Percentiles rank a stretch among this genome's conserved stretches.
These are phyloP conservation scores for Pandemis corylana DNA, from an alignment of 2,888 invertebrate genomes.

Conservation along the genomic window DNA sequence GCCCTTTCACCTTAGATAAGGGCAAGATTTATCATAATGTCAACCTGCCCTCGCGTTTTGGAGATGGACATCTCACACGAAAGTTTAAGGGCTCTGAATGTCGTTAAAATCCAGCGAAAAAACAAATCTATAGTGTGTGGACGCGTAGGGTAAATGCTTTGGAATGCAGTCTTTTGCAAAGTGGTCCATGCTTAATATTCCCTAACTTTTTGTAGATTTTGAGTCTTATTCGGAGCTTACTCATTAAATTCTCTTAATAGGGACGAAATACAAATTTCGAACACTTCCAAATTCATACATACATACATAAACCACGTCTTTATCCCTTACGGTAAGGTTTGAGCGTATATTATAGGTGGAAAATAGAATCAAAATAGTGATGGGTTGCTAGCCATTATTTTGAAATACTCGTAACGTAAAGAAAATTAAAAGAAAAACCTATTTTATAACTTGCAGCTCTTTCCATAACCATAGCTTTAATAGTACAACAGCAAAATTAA, in stretches of 20 bases:
- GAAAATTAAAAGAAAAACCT: neutral
- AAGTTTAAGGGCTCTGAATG: constrained; percentile 33
- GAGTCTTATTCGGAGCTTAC: neutral
- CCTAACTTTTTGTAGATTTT: neutral
- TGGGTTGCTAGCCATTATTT: no score
- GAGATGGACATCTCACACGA: constrained; percentile 43
- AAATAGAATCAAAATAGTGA: no score
- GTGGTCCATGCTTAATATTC: neutral
- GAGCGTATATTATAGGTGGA: no score
- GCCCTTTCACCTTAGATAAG: constrained; percentile 58
- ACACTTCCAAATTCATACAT: no score
- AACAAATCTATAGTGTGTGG: constrained; percentile 2
- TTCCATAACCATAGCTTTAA: neutral
- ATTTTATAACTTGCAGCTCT: neutral
- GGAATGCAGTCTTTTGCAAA: constrained; percentile 2
- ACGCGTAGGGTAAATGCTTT: neutral
- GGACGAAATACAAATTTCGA: no score
- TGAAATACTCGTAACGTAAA: no score
- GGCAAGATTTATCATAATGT: constrained; percentile 64
- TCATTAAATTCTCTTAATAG: no score
- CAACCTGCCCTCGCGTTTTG: constrained; percentile 51
- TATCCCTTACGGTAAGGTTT: no score
- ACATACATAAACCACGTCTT: no score
- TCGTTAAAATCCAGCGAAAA: constrained; percentile 28
- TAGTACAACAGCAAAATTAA: neutral